phyloP scores from a whole-genome alignment of 2,113 vertebrate species.

The Platichthys flesus region DNA sequence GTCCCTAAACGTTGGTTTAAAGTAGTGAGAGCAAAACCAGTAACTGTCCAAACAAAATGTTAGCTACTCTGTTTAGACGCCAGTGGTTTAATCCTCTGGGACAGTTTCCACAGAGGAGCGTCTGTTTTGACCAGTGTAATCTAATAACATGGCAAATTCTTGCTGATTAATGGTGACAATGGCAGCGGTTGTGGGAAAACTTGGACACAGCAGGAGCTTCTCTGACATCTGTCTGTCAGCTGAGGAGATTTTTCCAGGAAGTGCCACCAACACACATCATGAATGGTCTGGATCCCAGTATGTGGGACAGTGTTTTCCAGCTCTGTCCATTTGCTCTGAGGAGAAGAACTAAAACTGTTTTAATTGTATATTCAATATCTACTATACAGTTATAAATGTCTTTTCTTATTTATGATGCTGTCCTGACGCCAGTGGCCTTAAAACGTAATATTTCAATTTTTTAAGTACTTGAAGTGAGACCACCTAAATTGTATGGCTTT shows the following conservation, averaged over 20 bases:
- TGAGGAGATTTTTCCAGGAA: conserved; percentile 47
- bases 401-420: too few relatives aligned
- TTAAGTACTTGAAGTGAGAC: too few relatives aligned
- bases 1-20: neutral
- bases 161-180: conserved; percentile 6
- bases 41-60: neutral
- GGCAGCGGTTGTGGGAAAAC: neutral
- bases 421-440: too few relatives aligned
- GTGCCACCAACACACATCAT: neutral
- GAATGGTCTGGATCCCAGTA: neutral
- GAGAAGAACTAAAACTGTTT: too few relatives aligned
- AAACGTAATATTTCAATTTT: too few relatives aligned
- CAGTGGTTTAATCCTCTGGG: neutral
- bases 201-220: neutral
- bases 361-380: too few relatives aligned
- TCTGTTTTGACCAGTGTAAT: neutral
- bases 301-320: conserved; percentile 3
- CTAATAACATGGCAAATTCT: neutral
- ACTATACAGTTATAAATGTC: too few relatives aligned
- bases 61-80: neutral
- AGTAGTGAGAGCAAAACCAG: neutral
- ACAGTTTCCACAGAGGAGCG: neutral
- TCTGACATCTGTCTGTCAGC: conserved; percentile 27
- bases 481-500: too few relatives aligned
- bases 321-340: too few relatives aligned